A percentile compares a stretch with the other conserved stretches of the same genome.
Conservation (phyloP, 1,140 invertebrate species). For the Harpegnathos saltator region DNA sequence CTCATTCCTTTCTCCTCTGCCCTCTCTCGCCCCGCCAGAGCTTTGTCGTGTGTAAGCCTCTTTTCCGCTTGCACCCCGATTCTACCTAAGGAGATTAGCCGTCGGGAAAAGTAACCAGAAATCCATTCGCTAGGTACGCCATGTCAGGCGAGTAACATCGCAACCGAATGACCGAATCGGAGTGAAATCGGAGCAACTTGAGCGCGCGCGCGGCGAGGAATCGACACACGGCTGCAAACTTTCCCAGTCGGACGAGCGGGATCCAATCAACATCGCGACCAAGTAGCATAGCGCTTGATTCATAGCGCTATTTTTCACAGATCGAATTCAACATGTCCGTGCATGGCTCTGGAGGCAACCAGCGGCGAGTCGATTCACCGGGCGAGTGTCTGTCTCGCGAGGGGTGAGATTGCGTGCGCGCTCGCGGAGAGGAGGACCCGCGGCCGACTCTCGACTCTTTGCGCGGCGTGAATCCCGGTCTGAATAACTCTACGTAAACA, state of each 20-base stretch:
- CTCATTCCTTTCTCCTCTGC: background rate
- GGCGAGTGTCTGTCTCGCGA: background rate
- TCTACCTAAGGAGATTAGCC: slow-evolving; percentile 38
- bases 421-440: background rate
- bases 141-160: slow-evolving; percentile 27
- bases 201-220: background rate
- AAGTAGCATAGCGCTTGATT: background rate
- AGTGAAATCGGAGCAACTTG: slow-evolving; percentile 43
- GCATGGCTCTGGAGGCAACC: background rate
- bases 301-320: slow-evolving; percentile 3
- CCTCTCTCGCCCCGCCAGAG: background rate
- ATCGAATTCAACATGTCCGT: background rate
- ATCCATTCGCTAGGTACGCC: background rate
- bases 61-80: slow-evolving; percentile 7
- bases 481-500: too few relatives aligned
- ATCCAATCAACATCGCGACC: slow-evolving; percentile 21
- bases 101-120: slow-evolving; percentile 40
- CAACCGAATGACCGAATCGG: background rate
- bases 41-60: slow-evolving; percentile 33
- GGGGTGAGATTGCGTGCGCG: background rate
- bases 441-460: too few relatives aligned
- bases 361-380: background rate
- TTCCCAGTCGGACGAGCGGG: slow-evolving; percentile 1
- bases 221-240: slow-evolving; percentile 18
- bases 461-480: too few relatives aligned